A percentile compares a stretch with the other conserved stretches of the same genome.
Evolutionary conservation across 2,888 invertebrate genomes (phyloP).

Genomic region (Chymomyza fuscimana): DNA sequence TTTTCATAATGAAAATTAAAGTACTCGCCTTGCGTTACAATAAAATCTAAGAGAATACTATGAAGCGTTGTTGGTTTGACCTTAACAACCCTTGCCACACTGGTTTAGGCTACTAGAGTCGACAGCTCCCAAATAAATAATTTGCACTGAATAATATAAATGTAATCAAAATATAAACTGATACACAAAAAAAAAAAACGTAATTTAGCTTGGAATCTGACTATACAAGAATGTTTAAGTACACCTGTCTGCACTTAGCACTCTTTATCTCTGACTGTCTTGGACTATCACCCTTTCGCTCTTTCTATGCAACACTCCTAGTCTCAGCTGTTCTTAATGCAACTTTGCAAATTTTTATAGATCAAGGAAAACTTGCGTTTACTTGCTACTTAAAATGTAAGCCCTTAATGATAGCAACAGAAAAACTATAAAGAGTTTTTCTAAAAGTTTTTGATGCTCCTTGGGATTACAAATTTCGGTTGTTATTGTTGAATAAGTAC

Average conservation of each 20-base stretch:
- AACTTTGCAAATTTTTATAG: no score
- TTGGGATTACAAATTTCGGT: slow-evolving; percentile 15
- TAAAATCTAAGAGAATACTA: not conserved
- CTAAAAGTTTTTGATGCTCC: slow-evolving; percentile 6
- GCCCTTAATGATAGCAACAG: not conserved
- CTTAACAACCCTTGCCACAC: not conserved
- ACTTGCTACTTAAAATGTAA: not conserved
- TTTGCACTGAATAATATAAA: not conserved
- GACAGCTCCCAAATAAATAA: not conserved
- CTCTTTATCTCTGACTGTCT: not conserved
- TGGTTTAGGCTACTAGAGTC: not conserved
- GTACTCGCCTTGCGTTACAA: slow-evolving; percentile 30
- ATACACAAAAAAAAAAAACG: not conserved
- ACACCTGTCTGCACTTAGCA: not conserved
- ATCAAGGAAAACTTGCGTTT: not conserved
- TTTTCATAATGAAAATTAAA: slow-evolving; percentile 77
- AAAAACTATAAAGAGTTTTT: slow-evolving; percentile 25
- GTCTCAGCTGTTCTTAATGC: not conserved
- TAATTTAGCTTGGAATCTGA: no score
- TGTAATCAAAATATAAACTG: not conserved
- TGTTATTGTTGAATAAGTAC: slow-evolving; percentile 42
- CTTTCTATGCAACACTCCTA: slow-evolving; percentile 2
- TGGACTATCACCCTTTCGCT: not conserved
- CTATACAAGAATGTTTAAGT: no score
- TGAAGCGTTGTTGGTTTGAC: not conserved